phyloP scores from a whole-genome alignment of 2,888 invertebrate species.

The Melipona beecheii region DNA sequence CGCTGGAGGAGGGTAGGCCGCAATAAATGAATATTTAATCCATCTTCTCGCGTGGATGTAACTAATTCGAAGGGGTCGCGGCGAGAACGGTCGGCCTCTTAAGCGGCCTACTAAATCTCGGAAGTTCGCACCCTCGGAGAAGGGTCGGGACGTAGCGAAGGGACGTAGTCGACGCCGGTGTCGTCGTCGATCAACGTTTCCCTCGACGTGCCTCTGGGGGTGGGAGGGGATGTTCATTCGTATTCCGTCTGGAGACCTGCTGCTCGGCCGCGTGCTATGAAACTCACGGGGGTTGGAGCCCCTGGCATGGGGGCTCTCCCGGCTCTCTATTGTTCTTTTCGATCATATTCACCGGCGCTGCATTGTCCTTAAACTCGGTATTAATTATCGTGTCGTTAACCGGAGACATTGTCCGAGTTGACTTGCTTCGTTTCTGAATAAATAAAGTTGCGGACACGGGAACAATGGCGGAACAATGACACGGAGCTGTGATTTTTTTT shows the following conservation, averaged over 20 bases:
- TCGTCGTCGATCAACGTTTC: slow-evolving; percentile 22
- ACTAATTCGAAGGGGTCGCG: slow-evolving; percentile 76
- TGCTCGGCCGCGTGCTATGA: slow-evolving; percentile 1
- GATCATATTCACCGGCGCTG: slow-evolving; percentile 4
- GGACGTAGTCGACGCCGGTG: slow-evolving; percentile 11
- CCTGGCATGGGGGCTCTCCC: not conserved
- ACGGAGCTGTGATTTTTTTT: not conserved
- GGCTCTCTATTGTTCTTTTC: slow-evolving; percentile 20
- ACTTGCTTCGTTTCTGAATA: slow-evolving; percentile 29
- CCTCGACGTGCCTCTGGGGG: not conserved
- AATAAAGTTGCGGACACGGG: slow-evolving; percentile 17
- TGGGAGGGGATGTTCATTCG: not conserved
- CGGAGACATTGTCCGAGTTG: slow-evolving; percentile 26
- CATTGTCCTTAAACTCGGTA: slow-evolving; percentile 33
- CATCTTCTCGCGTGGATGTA: slow-evolving; percentile 79
- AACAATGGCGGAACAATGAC: slow-evolving; percentile 21
- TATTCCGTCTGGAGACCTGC: not conserved
- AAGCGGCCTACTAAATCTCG: slow-evolving; percentile 66
- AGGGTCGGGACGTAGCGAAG: not conserved
- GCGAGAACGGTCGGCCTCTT: slow-evolving; percentile 51
- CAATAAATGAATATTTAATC: slow-evolving; percentile 82
- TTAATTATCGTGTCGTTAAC: slow-evolving; percentile 42
- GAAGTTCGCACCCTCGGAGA: slow-evolving; percentile 47
- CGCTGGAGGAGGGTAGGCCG: slow-evolving; percentile 28
- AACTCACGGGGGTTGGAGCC: not conserved